phyloP scores from a whole-genome alignment of 2,797 vertebrate genomes.

The Sebastes ruberrimus region DNA sequence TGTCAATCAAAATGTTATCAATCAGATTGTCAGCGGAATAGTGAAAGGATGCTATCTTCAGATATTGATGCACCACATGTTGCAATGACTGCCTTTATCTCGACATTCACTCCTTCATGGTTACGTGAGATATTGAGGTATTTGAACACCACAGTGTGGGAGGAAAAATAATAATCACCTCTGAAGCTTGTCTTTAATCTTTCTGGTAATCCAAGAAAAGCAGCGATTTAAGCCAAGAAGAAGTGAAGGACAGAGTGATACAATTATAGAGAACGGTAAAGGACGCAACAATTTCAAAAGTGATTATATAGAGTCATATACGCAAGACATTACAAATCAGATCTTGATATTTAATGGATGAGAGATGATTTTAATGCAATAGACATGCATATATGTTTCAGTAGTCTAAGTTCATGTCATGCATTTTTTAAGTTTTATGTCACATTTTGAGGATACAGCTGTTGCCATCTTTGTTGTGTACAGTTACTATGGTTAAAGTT shows the following conservation, averaged over 20 bases:
- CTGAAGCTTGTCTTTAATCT: background rate
- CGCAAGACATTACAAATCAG: background rate
- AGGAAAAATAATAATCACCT: background rate
- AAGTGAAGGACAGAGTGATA: background rate
- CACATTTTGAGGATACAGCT: background rate
- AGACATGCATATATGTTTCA: background rate
- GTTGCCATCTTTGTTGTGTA: background rate
- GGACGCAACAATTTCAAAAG: background rate
- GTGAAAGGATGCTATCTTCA: background rate
- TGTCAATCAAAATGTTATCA: background rate
- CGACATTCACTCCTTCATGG: background rate
- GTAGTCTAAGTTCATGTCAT: background rate
- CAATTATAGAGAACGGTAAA: background rate
- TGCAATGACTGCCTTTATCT: background rate
- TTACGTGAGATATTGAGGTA: background rate
- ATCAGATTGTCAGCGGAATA: background rate
- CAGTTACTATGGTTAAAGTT: background rate
- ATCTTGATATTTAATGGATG: background rate
- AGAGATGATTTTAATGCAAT: background rate
- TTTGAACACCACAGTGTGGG: background rate
- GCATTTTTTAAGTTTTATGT: background rate
- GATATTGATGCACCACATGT: background rate
- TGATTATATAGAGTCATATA: background rate
- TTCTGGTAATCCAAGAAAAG: background rate
- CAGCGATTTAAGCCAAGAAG: background rate